Evolutionary conservation across 1,140 invertebrate genomes (phyloP).

Genomic region (Sycophaga agraensis): DNA sequence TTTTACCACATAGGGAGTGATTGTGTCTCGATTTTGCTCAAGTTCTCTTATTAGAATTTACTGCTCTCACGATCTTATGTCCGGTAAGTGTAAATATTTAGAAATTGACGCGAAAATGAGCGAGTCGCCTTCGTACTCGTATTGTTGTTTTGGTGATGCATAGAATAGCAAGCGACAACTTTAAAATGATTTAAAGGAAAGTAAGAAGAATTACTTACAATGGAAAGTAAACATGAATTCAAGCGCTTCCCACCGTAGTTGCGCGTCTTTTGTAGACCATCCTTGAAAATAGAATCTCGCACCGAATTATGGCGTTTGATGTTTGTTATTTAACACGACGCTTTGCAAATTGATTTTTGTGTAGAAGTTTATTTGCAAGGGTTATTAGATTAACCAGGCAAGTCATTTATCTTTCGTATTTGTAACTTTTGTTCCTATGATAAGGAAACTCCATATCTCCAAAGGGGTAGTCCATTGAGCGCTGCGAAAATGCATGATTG

Average conservation of each 20-base stretch:
- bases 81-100: neutral
- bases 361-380: no score
- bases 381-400: no score
- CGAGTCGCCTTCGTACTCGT: neutral
- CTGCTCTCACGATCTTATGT: neutral
- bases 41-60: neutral
- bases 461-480: no score
- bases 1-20: neutral
- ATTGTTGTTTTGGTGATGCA: neutral
- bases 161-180: no score
- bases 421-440: no score
- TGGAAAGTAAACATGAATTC: constrained; percentile 18
- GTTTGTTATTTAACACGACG: no score
- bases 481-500: no score
- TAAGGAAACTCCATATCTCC: no score
- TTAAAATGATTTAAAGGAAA: no score
- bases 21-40: neutral
- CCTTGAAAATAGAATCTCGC: constrained; percentile 14
- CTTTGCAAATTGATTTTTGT: no score
- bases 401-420: no score
- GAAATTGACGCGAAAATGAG: neutral
- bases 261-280: neutral
- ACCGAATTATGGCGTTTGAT: constrained; percentile 18
- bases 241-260: constrained; percentile 9
- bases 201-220: neutral